Evolutionary conservation across 2,888 invertebrate genomes (phyloP).

Genomic region (Epistrophe eligans): DNA sequence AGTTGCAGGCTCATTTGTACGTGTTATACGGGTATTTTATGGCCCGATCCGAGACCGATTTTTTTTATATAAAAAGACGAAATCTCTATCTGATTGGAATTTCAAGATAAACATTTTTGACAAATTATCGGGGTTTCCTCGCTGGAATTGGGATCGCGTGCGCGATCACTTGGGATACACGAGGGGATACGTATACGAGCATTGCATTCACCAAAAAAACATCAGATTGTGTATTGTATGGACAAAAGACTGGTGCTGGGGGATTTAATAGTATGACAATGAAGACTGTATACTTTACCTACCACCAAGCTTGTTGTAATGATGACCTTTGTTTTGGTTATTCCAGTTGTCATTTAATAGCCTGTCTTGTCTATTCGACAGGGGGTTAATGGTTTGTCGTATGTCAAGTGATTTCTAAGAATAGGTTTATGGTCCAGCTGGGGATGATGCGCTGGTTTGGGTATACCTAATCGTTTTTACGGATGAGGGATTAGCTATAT

Average conservation of each 20-base stretch:
- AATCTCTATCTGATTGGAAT: constrained; percentile 67
- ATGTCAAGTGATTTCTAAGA: constrained; percentile 51
- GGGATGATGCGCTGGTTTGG: background rate
- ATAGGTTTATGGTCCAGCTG: constrained; percentile 35
- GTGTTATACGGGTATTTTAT: constrained; percentile 76
- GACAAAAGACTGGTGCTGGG: constrained; percentile 46
- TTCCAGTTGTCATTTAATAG: constrained; percentile 62
- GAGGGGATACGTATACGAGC: constrained; percentile 23
- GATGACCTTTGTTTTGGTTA: constrained; percentile 61
- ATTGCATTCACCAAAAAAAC: constrained; percentile 11
- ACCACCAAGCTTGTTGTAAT: constrained; percentile 61
- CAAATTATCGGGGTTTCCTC: constrained; percentile 76
- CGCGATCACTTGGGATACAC: constrained; percentile 60
- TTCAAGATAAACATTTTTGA: constrained; percentile 71
- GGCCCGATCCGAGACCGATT: constrained; percentile 71
- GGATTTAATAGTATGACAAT: constrained; percentile 62
- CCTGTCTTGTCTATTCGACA: constrained; percentile 57
- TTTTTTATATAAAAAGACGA: constrained; percentile 36
- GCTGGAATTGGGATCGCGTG: constrained; percentile 69
- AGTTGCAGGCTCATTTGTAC: constrained; percentile 70
- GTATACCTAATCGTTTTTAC: background rate
- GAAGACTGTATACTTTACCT: constrained; percentile 51
- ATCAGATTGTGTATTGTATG: background rate
- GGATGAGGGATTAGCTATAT: background rate
- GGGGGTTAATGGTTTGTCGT: constrained; percentile 54